Evolutionary conservation across 2,797 vertebrate genomes (phyloP), one percentile per base, ranked within the genome.

Genomic region (Labeo calbasu): DNA sequence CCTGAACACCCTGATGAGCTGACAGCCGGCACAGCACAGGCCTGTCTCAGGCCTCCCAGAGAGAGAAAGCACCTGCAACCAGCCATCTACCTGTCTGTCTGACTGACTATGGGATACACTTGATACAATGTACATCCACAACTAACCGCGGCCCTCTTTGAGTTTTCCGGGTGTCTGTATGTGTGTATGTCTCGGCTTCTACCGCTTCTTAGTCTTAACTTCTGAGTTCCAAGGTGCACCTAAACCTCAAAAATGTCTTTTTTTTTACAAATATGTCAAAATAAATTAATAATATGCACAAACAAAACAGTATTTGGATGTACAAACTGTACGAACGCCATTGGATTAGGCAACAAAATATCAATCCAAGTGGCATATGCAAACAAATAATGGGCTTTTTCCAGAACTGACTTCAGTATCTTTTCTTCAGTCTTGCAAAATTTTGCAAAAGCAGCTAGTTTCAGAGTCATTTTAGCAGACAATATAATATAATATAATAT

Each of bases 1-100:
- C 92, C 92, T 90, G 89, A 89, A 91, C 91, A 93, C 91, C 88
- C 89, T 93, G 92, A 93, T 91, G 92, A 91, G 91, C 90, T 93
- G 93, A 94, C 94, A 94, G 91, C 89, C 85, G 87, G 92, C 91
- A 43, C 76, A 79, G 83, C 77, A 88, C 92, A 90, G 91, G 89
- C 90, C 92, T 92, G 92, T 93, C 91, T 92, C 88, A 88, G 88
- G 85, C 91, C 89, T 90, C 90, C 91, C 87, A 88, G 88, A 87
- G 89, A 91, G 87, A 86, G 84, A 89, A 86, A 83, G 85, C 83
- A 87, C 86, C 89, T 89, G 81, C 87, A 86, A 82, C 66, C 84
- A 85, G 83, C 66, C 73, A 84, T 82, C 86, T 86, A 85, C 73
- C 80, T 87, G 86, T 87, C 86, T 87, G 75, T 85, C 86, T 87